These are phyloP conservation scores for Phalanger gymnotis DNA, from an alignment of 2,797 vertebrate genomes.

Conservation along the genomic window DNA sequence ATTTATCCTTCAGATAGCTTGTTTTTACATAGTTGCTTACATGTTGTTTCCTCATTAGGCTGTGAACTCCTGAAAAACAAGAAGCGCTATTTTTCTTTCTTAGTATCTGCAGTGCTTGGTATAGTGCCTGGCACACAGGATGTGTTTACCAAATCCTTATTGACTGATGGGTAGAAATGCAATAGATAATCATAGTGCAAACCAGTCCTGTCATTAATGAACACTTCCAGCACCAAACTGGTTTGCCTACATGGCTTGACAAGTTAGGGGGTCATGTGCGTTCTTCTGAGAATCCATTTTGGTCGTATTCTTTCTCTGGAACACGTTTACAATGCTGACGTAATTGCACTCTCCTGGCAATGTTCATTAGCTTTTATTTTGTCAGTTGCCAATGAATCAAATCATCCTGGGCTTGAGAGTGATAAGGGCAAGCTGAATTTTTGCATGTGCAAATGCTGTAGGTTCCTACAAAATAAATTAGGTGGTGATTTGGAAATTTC, in stretches of 20 bases:
- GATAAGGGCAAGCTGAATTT: neutral
- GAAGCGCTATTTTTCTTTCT: neutral
- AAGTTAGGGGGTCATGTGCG: neutral
- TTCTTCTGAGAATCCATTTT: neutral
- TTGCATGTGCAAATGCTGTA: neutral
- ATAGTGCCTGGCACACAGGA: neutral
- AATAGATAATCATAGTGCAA: neutral
- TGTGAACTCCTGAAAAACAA: neutral
- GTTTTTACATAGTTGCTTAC: neutral
- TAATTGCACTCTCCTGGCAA: neutral
- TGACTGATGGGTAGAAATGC: neutral
- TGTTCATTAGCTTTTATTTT: neutral
- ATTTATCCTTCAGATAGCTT: neutral
- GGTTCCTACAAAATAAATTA: neutral
- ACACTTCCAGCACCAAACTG: neutral
- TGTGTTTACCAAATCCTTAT: neutral
- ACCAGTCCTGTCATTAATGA: neutral
- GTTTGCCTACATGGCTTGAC: neutral
- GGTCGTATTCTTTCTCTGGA: neutral
- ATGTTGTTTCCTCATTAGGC: neutral
- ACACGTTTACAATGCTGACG: neutral
- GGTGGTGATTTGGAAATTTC: neutral
- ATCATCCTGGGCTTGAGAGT: neutral
- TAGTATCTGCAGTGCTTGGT: neutral
- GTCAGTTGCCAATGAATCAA: neutral